phyloP scores from a whole-genome alignment of 2,113 vertebrate species.

The Noctilio leporinus region DNA sequence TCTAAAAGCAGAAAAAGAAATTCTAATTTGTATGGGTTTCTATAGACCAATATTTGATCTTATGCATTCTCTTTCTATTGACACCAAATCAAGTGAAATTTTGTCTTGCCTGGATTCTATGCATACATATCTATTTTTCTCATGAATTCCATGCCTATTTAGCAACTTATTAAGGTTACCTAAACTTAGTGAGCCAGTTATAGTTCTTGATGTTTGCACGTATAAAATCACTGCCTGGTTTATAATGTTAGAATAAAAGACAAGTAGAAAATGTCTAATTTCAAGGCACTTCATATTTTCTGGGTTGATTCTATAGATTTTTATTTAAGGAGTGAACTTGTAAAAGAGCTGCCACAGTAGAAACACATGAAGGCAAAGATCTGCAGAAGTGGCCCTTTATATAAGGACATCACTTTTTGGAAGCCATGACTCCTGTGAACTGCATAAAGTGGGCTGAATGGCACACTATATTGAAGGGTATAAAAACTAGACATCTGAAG shows the following conservation, averaged over 20 bases:
- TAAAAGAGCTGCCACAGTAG: conserved; percentile 36
- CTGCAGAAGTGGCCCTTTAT: conserved; percentile 14
- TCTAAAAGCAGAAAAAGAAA: neutral
- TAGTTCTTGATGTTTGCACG: neutral
- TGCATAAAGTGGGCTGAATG: neutral
- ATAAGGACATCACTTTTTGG: neutral
- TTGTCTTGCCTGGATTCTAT: neutral
- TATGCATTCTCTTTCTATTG: neutral
- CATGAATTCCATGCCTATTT: neutral
- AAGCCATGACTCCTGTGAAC: conserved; percentile 12
- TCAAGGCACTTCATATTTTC: neutral
- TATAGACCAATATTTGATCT: neutral
- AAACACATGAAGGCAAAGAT: conserved; percentile 7
- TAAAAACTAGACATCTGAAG: conserved; percentile 62
- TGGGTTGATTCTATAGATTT: conserved; percentile 32
- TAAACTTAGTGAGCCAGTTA: neutral
- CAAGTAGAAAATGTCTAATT: neutral
- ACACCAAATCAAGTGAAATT: neutral
- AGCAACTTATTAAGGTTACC: neutral
- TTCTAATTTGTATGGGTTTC: neutral
- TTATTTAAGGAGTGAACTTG: conserved; percentile 9
- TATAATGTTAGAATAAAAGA: conserved; percentile 12
- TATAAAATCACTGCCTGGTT: neutral
- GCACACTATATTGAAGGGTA: conserved; percentile 42
- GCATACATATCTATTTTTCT: neutral